Evolutionary conservation across 2,797 vertebrate genomes (phyloP).

Genomic region (Coracias cyanogaster): DNA sequence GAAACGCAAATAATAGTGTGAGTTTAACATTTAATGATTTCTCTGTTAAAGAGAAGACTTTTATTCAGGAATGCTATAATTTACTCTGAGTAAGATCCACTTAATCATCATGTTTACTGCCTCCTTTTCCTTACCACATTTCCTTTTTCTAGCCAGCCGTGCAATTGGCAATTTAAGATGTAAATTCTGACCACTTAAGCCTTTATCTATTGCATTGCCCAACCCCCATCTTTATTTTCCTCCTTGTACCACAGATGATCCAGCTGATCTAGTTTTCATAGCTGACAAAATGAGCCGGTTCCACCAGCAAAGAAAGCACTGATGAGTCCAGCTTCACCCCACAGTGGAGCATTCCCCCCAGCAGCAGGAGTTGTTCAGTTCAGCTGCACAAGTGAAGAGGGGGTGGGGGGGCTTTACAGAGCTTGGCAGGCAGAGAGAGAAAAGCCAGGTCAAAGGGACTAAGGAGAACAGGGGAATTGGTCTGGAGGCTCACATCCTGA

Average conservation of each 20-base stretch:
- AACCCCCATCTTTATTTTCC: not conserved
- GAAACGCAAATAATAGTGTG: constrained; percentile 65
- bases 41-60: constrained; percentile 58
- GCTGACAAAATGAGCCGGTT: not conserved
- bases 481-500: not conserved
- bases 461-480: not conserved
- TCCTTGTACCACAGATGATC: not conserved
- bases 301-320: not conserved
- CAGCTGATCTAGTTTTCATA: not conserved
- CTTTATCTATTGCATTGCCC: constrained; percentile 5
- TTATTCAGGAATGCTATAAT: constrained; percentile 64
- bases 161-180: constrained; percentile 51
- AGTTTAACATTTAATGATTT: constrained; percentile 70
- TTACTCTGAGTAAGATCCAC: constrained; percentile 58
- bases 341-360: accelerated
- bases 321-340: not conserved
- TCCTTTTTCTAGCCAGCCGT: constrained; percentile 23
- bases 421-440: not conserved
- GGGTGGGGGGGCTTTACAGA: not conserved
- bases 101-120: constrained; percentile 67
- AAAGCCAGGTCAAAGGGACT: not conserved
- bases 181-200: constrained; percentile 58
- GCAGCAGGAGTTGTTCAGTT: not conserved
- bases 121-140: constrained; percentile 18
- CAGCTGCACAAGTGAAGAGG: not conserved